Evolutionary conservation across 2,797 vertebrate genomes (phyloP).

Genomic region (Ambastaia sidthimunki): DNA sequence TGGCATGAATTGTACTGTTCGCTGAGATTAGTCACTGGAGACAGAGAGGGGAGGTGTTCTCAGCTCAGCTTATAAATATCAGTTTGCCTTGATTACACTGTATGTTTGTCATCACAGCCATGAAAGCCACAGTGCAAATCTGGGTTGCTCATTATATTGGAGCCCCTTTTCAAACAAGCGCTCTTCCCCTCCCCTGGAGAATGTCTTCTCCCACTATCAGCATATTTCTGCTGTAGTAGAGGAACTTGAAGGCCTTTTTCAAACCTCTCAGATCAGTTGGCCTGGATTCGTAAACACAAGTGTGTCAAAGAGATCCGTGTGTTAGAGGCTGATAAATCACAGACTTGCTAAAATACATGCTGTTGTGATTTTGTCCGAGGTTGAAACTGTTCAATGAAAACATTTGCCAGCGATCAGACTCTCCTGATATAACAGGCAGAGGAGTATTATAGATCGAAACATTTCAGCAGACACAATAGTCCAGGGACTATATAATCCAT

Average conservation of each 20-base stretch:
- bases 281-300: slow-evolving; percentile 71
- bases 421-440: slow-evolving; percentile 33
- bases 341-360: slow-evolving; percentile 51
- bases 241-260: slow-evolving; percentile 57
- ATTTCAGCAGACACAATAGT: neutral
- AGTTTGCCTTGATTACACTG: slow-evolving; percentile 57
- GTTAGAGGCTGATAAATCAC: slow-evolving; percentile 68
- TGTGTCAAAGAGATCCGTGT: slow-evolving; percentile 74
- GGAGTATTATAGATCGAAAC: slow-evolving; percentile 30
- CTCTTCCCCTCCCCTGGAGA: slow-evolving; percentile 30
- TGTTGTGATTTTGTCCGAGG: slow-evolving; percentile 51
- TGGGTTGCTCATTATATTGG: slow-evolving; percentile 56
- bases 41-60: slow-evolving; percentile 65
- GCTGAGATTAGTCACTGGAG: slow-evolving; percentile 76
- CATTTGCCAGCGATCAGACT: slow-evolving; percentile 31
- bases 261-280: slow-evolving; percentile 70
- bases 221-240: slow-evolving; percentile 50
- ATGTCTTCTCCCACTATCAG: slow-evolving; percentile 53
- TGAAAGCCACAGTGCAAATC: slow-evolving; percentile 40
- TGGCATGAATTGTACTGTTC: slow-evolving; percentile 78
- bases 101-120: slow-evolving; percentile 45
- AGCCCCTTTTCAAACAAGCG: slow-evolving; percentile 43
- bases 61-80: slow-evolving; percentile 61
- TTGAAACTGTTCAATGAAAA: slow-evolving; percentile 48
- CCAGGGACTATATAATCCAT: neutral